A percentile compares a stretch with the other conserved stretches of the same genome.
These are phyloP conservation scores for Molanna angustata DNA, from an alignment of 2,888 invertebrate genomes.

Conservation along the genomic window DNA sequence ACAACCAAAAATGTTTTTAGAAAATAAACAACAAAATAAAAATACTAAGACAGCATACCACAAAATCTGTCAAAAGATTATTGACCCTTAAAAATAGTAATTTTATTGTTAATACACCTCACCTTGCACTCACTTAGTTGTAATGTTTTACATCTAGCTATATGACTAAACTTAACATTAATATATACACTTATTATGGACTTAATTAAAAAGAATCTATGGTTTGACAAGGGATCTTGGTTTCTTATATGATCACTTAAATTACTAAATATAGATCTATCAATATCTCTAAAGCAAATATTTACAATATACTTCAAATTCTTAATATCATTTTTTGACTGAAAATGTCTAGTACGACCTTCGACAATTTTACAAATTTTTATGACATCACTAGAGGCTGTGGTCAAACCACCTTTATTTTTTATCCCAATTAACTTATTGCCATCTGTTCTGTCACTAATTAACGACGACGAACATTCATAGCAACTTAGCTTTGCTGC, in stretches of 20 bases:
- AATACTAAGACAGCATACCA: no score
- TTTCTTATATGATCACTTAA: background rate
- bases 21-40: no score
- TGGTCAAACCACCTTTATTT: background rate
- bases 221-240: background rate
- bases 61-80: no score
- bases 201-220: background rate
- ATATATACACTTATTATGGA: background rate
- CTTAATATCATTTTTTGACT: background rate
- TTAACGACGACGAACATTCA: background rate
- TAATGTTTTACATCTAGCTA: background rate
- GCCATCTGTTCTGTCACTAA: background rate
- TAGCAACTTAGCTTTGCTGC: background rate
- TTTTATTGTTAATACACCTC: background rate
- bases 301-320: background rate
- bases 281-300: background rate
- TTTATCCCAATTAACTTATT: background rate
- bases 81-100: background rate
- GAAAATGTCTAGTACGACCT: background rate
- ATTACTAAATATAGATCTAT: background rate
- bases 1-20: no score
- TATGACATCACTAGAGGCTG: background rate
- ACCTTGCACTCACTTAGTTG: background rate
- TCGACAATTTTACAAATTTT: background rate
- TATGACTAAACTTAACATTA: background rate